A percentile compares a stretch with the other conserved stretches of the same genome.
These are phyloP conservation scores for Netelia virgata DNA, from an alignment of 2,888 invertebrate genomes.

Conservation along the genomic window DNA sequence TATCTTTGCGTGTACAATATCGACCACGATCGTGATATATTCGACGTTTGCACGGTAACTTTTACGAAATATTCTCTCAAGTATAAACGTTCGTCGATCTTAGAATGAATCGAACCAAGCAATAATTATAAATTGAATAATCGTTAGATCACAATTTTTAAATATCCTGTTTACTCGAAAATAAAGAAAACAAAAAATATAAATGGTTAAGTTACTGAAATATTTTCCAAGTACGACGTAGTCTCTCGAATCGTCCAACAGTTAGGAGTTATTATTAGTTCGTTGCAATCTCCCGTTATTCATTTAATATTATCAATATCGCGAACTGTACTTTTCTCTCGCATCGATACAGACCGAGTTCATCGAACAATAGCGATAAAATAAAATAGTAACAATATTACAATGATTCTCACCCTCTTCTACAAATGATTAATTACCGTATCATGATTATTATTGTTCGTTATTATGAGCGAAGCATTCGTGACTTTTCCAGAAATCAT, in stretches of 20 bases:
- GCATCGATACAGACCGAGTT: not conserved
- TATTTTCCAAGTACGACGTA: not conserved
- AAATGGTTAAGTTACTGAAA: not conserved
- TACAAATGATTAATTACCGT: not conserved
- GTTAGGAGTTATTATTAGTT: not conserved
- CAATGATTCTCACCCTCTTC: conserved; percentile 12
- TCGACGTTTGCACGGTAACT: too few relatives aligned
- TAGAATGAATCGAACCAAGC: too few relatives aligned
- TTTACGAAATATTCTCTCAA: too few relatives aligned
- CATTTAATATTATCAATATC: not conserved
- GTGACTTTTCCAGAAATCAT: conserved; percentile 22
- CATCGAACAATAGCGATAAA: conserved; percentile 5
- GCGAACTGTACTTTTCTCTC: not conserved
- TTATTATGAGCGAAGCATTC: not conserved
- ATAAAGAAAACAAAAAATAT: not conserved
- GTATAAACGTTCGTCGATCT: too few relatives aligned
- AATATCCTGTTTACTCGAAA: not conserved
- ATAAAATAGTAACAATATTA: conserved; percentile 11
- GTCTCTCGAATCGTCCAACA: not conserved
- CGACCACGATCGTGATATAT: too few relatives aligned
- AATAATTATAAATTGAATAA: too few relatives aligned
- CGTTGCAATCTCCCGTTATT: not conserved
- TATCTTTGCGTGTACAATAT: too few relatives aligned
- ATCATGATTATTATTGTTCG: conserved; percentile 5
- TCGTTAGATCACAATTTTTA: too few relatives aligned